These are phyloP conservation scores for Actinia equina DNA, from an alignment of 64 coral and sea anemone species.

Conservation along the genomic window DNA sequence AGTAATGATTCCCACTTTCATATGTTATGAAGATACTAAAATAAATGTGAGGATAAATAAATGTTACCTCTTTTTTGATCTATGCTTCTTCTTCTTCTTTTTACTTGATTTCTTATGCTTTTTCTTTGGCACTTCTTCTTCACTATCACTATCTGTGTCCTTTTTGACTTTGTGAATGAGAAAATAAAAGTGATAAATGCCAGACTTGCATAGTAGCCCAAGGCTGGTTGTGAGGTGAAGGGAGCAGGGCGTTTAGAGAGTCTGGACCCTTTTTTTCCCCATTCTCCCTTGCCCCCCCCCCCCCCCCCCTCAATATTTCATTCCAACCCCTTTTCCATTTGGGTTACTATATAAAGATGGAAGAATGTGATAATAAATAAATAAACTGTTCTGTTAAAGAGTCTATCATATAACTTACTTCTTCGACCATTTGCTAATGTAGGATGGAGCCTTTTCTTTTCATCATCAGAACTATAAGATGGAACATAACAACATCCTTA, in stretches of 20 bases:
- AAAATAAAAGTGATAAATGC: not conserved
- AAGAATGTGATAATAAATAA: no score
- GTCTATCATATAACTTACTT: slow-evolving; percentile 24
- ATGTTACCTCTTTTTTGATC: slow-evolving; percentile 11
- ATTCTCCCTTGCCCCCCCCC: no score
- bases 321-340: no score
- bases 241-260: no score
- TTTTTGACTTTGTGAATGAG: not conserved
- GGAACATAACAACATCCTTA: not conserved
- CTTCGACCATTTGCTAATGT: slow-evolving; percentile 40
- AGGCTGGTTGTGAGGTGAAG: no score
- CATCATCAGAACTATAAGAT: slow-evolving; percentile 42
- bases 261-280: no score
- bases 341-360: no score
- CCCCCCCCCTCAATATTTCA: no score
- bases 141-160: slow-evolving; percentile 54
- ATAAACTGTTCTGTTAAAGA: no score
- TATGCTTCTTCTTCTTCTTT: slow-evolving; percentile 78
- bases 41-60: no score
- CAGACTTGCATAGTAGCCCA: no score
- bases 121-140: slow-evolving; percentile 50
- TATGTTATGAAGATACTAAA: not conserved
- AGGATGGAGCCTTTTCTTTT: slow-evolving; percentile 20
- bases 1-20: not conserved
- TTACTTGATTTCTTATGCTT: slow-evolving; percentile 81